phyloP scores from a whole-genome alignment of 2,113 vertebrate genomes.

The Chionomys nivalis region DNA sequence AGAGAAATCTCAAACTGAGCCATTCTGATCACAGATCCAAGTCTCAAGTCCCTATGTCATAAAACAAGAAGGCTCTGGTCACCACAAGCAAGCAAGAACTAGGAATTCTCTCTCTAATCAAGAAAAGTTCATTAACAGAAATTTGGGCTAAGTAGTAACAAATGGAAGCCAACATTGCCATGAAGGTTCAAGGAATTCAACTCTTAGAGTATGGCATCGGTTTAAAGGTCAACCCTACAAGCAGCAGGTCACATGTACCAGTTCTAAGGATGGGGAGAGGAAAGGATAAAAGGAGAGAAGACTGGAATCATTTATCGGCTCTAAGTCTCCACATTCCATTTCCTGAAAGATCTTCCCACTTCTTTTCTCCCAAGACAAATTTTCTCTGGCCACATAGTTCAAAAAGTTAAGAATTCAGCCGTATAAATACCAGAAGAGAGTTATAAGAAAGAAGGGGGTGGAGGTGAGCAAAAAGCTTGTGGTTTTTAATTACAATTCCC shows the following conservation, averaged over 20 bases:
- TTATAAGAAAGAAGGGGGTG: slow-evolving; percentile 10
- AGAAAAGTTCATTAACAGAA: slow-evolving; percentile 53
- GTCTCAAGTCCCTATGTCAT: slow-evolving; percentile 3
- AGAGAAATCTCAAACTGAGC: slow-evolving; percentile 50
- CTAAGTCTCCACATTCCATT: slow-evolving; percentile 39
- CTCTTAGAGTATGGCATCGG: slow-evolving; percentile 14
- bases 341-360: slow-evolving; percentile 50
- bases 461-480: slow-evolving; percentile 38
- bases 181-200: slow-evolving; percentile 26
- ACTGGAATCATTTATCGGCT: background rate
- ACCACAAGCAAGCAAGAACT: slow-evolving; percentile 11
- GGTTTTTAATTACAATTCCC: slow-evolving; percentile 47
- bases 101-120: slow-evolving; percentile 52
- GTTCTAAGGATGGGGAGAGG: background rate
- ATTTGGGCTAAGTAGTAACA: slow-evolving; percentile 44
- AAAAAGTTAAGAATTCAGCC: slow-evolving; percentile 28
- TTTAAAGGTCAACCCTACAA: slow-evolving; percentile 55
- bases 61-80: slow-evolving; percentile 23
- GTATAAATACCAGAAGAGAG: slow-evolving; percentile 6
- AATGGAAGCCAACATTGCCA: slow-evolving; percentile 50
- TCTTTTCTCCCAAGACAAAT: slow-evolving; percentile 36
- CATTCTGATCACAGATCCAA: slow-evolving; percentile 30
- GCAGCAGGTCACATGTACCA: slow-evolving; percentile 43
- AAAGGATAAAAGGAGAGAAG: background rate
- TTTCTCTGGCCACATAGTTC: slow-evolving; percentile 38